Evolutionary conservation across 1,140 invertebrate species (phyloP).

Genomic region (Telenomus remus): DNA sequence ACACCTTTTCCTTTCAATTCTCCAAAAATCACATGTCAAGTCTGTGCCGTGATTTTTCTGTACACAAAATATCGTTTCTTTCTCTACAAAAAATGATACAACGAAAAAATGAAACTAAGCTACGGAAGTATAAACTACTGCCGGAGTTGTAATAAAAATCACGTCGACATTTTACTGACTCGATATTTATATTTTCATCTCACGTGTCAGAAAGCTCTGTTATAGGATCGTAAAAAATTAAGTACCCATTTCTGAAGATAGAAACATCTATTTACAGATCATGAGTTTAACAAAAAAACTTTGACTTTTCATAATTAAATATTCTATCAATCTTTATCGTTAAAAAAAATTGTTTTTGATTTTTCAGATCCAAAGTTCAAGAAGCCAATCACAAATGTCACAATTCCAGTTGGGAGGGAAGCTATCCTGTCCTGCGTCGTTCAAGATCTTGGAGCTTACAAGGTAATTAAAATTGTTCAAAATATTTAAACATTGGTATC

Average conservation of each 20-base stretch:
- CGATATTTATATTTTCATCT: too few relatives aligned
- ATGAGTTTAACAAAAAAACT: too few relatives aligned
- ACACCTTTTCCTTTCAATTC: slow-evolving; percentile 25
- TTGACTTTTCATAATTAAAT: neutral
- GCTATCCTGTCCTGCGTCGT: slow-evolving; percentile 88
- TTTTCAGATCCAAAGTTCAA: slow-evolving; percentile 88
- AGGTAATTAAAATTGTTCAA: slow-evolving; percentile 78
- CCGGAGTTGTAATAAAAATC: neutral
- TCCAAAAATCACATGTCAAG: slow-evolving; percentile 40
- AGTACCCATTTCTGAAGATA: too few relatives aligned
- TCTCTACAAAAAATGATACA: slow-evolving; percentile 20
- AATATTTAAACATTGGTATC: too few relatives aligned
- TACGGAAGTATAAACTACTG: neutral
- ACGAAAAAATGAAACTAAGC: slow-evolving; percentile 16
- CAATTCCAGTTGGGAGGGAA: slow-evolving; percentile 87
- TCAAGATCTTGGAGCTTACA: slow-evolving; percentile 87
- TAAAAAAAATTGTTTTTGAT: slow-evolving; percentile 45
- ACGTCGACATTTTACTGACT: too few relatives aligned
- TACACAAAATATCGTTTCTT: slow-evolving; percentile 32
- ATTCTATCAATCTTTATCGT: neutral
- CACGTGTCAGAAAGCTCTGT: too few relatives aligned
- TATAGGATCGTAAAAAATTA: too few relatives aligned
- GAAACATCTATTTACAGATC: too few relatives aligned
- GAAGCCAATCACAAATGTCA: slow-evolving; percentile 88
- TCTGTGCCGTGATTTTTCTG: slow-evolving; percentile 22